These are phyloP conservation scores for Embiotoca jacksoni DNA, from an alignment of 2,113 vertebrate genomes.

Conservation along the genomic window DNA sequence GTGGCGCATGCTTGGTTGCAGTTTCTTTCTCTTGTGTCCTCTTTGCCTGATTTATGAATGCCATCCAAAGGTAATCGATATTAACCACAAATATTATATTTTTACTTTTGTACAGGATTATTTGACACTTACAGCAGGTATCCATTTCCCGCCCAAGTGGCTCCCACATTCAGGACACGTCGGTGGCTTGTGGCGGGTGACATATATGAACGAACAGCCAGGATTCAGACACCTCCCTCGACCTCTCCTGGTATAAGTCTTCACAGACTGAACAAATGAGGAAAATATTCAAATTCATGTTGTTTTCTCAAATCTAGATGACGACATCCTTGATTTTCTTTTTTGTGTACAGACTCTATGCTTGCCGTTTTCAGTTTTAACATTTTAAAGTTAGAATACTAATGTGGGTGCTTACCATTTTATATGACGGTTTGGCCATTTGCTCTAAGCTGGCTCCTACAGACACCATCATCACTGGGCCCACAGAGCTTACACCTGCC, in stretches of 20 bases:
- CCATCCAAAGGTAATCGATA: neutral
- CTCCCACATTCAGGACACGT: slow-evolving; percentile 91
- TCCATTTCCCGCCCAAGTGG: slow-evolving; percentile 96
- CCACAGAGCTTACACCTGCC: slow-evolving; percentile 85
- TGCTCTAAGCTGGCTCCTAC: slow-evolving; percentile 87
- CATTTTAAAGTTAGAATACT: neutral
- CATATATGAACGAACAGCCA: slow-evolving; percentile 93
- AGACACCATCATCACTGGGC: slow-evolving; percentile 92
- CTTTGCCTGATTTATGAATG: slow-evolving; percentile 60
- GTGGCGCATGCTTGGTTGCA: slow-evolving; percentile 17
- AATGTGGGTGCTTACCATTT: slow-evolving; percentile 86
- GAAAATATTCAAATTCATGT: neutral
- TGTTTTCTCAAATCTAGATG: neutral
- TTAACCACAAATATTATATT: neutral
- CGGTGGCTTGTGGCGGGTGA: slow-evolving; percentile 96
- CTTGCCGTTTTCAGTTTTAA: too few species aligned
- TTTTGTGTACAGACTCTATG: too few species aligned
- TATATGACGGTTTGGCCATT: slow-evolving; percentile 89
- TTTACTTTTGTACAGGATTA: neutral
- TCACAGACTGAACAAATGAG: slow-evolving; percentile 83
- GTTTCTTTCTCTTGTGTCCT: slow-evolving; percentile 59
- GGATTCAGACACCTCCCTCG: slow-evolving; percentile 93
- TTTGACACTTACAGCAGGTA: slow-evolving; percentile 86
- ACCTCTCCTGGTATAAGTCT: slow-evolving; percentile 95
- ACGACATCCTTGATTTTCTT: too few species aligned